These are phyloP conservation scores for Isotomurus palustris DNA, from an alignment of 2,888 invertebrate genomes.

Conservation along the genomic window DNA sequence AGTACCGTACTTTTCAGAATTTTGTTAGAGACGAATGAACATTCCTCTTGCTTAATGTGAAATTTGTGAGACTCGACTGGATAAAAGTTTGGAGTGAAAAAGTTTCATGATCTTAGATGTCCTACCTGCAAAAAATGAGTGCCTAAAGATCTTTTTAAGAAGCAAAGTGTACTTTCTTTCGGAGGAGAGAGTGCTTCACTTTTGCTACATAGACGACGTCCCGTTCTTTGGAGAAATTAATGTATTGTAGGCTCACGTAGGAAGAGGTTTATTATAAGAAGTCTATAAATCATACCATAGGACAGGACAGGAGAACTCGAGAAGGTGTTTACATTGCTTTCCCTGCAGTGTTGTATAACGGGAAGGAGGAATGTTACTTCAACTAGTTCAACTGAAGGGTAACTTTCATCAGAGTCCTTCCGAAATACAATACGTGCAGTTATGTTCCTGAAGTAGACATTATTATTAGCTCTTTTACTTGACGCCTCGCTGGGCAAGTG, in stretches of 20 bases:
- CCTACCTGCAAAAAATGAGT: not conserved
- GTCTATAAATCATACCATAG: slow-evolving; percentile 23
- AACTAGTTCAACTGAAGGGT: too few species aligned
- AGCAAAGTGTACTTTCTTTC: not conserved
- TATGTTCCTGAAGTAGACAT: too few species aligned
- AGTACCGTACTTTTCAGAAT: too few species aligned
- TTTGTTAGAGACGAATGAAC: too few species aligned
- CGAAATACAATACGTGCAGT: too few species aligned
- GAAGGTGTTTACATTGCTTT: not conserved
- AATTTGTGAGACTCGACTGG: not conserved
- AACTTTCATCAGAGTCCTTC: too few species aligned
- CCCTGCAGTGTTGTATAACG: too few species aligned
- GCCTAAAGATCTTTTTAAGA: not conserved
- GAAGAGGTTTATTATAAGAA: slow-evolving; percentile 21
- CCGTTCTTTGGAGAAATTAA: slow-evolving; percentile 12
- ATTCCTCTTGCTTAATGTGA: not conserved
- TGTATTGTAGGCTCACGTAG: slow-evolving; percentile 26
- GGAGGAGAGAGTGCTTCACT: not conserved
- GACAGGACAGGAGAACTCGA: not conserved
- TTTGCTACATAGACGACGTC: not conserved
- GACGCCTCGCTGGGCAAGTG: slow-evolving; percentile 6
- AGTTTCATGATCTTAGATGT: not conserved
- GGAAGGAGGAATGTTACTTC: too few species aligned
- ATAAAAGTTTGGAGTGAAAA: not conserved
- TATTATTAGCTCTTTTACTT: slow-evolving; percentile 2